These are phyloP conservation scores for Arctia plantaginis DNA, from an alignment of 2,888 invertebrate genomes.

Conservation along the genomic window DNA sequence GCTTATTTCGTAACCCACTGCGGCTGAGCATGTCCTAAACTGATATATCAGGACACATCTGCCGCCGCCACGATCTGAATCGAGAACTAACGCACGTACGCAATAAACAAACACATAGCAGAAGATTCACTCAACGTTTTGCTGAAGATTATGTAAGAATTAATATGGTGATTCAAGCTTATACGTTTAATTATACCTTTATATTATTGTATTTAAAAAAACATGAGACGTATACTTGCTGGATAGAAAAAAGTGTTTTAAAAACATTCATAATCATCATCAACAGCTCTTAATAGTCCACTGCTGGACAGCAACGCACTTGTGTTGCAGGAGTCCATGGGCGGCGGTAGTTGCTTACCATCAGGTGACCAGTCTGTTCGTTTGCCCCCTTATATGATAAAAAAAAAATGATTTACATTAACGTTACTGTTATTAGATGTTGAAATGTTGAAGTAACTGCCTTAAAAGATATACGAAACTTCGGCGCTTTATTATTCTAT, in stretches of 20 bases:
- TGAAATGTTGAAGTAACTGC: background rate
- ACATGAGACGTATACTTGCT: too few relatives aligned
- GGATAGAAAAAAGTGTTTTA: too few relatives aligned
- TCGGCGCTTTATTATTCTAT: background rate
- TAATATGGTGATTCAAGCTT: background rate
- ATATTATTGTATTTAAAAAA: too few relatives aligned
- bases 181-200: background rate
- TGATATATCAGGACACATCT: conserved; percentile 75
- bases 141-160: background rate
- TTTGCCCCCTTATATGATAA: too few relatives aligned
- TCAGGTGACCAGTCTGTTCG: too few relatives aligned
- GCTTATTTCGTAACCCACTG: conserved; percentile 38
- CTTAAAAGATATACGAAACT: background rate
- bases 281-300: too few relatives aligned
- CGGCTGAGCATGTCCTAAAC: conserved; percentile 57
- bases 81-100: conserved; percentile 46
- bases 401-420: background rate
- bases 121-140: conserved; percentile 15
- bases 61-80: conserved; percentile 69
- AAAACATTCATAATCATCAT: too few relatives aligned
- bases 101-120: conserved; percentile 23
- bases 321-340: too few relatives aligned
- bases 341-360: too few relatives aligned
- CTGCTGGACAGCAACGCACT: too few relatives aligned
- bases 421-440: background rate